phyloP scores from a whole-genome alignment of 2,888 invertebrate genomes.

The Leptinotarsa rubiginosa region DNA sequence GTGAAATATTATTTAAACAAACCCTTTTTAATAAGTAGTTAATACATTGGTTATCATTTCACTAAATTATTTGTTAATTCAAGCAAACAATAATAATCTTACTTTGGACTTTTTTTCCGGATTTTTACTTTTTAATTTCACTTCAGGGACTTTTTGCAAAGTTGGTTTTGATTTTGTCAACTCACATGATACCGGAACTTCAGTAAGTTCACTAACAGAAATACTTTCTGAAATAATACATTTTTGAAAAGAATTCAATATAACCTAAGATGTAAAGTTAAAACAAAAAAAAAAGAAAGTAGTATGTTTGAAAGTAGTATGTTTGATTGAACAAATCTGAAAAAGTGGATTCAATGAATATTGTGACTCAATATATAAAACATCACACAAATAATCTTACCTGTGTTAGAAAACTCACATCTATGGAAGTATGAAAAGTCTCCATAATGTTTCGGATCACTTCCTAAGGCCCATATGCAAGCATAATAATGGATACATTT shows the following conservation, averaged over 20 bases:
- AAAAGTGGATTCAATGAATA: neutral
- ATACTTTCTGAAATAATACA: conserved; percentile 11
- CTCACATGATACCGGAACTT: neutral
- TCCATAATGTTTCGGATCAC: conserved; percentile 72
- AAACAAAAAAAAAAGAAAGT: too few relatives aligned
- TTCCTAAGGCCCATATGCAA: conserved; percentile 77
- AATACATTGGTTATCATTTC: neutral
- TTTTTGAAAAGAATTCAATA: neutral
- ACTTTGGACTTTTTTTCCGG: conserved; percentile 2
- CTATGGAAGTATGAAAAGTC: conserved; percentile 71
- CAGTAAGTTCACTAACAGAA: neutral
- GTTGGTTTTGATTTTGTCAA: neutral
- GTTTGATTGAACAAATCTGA: too few relatives aligned
- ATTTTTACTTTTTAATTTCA: conserved; percentile 11
- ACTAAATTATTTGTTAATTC: neutral
- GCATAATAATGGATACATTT: conserved; percentile 79
- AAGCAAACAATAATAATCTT: conserved; percentile 14
- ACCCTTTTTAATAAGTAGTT: too few relatives aligned
- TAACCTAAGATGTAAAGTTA: neutral
- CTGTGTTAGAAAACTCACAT: conserved; percentile 11
- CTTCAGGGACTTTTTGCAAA: neutral
- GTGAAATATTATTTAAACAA: too few relatives aligned
- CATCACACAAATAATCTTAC: conserved; percentile 1
- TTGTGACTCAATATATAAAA: neutral
- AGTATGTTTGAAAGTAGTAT: too few relatives aligned